These are phyloP conservation scores for Rapana venosa DNA, from an alignment of 2,888 invertebrate species.

Conservation along the genomic window DNA sequence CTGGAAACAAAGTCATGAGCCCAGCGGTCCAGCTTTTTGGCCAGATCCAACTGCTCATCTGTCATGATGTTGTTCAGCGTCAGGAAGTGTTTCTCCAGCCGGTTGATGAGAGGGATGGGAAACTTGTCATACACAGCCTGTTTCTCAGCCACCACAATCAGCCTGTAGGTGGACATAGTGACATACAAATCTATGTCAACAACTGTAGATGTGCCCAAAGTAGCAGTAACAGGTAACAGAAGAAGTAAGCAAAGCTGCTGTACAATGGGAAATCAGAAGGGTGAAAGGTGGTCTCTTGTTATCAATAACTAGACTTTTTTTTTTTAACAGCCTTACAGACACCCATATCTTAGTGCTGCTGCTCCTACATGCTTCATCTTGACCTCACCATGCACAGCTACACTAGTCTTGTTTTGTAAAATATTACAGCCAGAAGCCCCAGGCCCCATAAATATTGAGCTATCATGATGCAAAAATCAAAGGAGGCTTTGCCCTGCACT, in stretches of 20 bases:
- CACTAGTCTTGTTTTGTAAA: background rate
- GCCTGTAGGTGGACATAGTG: constrained; percentile 48
- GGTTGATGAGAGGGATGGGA: constrained; percentile 76
- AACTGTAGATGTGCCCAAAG: no score
- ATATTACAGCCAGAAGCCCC: no score
- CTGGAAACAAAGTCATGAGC: constrained; percentile 54
- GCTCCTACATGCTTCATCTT: no score
- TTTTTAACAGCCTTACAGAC: background rate
- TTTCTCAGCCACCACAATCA: constrained; percentile 76
- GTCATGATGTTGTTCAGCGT: constrained; percentile 70
- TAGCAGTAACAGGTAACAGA: no score
- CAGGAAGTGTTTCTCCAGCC: constrained; percentile 77
- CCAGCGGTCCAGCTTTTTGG: constrained; percentile 61
- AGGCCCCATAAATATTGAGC: no score
- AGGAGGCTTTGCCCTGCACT: no score
- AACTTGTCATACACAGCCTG: constrained; percentile 73
- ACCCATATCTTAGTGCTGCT: background rate
- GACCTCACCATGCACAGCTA: no score
- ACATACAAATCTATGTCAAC: no score
- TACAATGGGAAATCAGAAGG: no score
- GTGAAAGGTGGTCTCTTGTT: no score
- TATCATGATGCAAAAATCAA: no score
- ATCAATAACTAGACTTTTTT: background rate
- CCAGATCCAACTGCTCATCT: constrained; percentile 58
- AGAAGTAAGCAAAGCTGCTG: no score